These are phyloP conservation scores for Ochropleura leucogaster DNA, from an alignment of 2,888 invertebrate species.

Conservation along the genomic window DNA sequence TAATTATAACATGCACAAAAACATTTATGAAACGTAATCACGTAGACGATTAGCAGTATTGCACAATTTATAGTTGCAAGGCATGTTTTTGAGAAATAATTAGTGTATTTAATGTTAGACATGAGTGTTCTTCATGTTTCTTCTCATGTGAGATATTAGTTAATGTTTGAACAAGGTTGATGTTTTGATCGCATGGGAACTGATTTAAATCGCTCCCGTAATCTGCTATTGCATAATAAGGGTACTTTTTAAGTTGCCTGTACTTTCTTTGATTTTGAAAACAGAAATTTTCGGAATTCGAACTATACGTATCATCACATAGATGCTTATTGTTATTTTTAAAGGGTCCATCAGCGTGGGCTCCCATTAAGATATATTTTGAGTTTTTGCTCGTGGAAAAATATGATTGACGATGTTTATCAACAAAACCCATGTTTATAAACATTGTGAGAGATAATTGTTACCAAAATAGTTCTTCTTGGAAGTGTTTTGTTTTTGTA, in stretches of 20 bases:
- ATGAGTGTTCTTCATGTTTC: slow-evolving; percentile 21
- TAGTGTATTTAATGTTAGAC: slow-evolving; percentile 28
- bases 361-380: neutral
- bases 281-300: neutral
- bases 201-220: neutral
- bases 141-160: slow-evolving; percentile 20
- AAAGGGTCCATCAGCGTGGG: neutral
- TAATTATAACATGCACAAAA: slow-evolving; percentile 51
- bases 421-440: slow-evolving; percentile 22
- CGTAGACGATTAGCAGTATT: slow-evolving; percentile 41
- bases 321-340: neutral
- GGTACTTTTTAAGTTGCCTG: neutral
- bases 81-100: slow-evolving; percentile 39
- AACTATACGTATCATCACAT: neutral
- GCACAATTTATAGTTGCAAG: slow-evolving; percentile 30
- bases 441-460: slow-evolving; percentile 33
- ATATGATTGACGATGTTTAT: slow-evolving; percentile 2
- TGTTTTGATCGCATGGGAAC: slow-evolving; percentile 11
- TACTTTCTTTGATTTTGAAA: neutral
- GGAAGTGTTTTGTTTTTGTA: slow-evolving; percentile 46
- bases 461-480: slow-evolving; percentile 30
- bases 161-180: slow-evolving; percentile 26
- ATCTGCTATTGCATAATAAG: neutral
- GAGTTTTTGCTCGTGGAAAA: neutral
- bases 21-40: slow-evolving; percentile 39